Base-by-base conservation (phyloP, 1,140 invertebrate species). In the Amphibalanus amphitrite region DNA sequence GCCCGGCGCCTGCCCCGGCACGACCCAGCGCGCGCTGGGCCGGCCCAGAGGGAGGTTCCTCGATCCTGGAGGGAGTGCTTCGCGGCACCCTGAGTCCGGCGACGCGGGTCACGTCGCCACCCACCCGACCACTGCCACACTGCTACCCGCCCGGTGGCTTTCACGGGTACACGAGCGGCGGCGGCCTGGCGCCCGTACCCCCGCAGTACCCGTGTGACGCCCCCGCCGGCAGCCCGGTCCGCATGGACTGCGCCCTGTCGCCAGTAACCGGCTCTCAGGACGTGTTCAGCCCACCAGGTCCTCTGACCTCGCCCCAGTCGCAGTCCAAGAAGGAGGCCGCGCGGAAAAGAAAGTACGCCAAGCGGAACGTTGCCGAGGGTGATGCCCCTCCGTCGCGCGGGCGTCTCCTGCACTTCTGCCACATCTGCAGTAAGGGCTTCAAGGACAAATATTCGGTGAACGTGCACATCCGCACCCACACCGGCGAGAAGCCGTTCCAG, bases 371-470 rank as follows among this genome's bases (percentile, higher is more conserved):
- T 1, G 26, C 20, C 3, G 65, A 67, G 20, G 72, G 72, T 0
- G 75, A 76, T 8, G 73, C 73, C 38, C 72, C 75, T 4, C 64
- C 75, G 17, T 29, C 72, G 28, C 74, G 75, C 67, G 75, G 75
- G 13, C 83, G 92, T 38, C 92, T 90, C 0, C 81, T 93, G 10
- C 91, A 93, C 79, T 92, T 93, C 77, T 94, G 92, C 79, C 90
- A 87, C 76, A 92, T 95, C 73, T 95, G 92, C 80, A 90, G 88
- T 73, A 95, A 95, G 79, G 91, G 91, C 0, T 95, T 95, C 80
- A 93, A 95, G 81, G 91, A 93, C 78, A 93, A 93, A 78, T 93
- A 95, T 81, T 93, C 90, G 71, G 91, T 95, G 26, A 94, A 93
- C 76, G 91, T 95, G 29, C 92, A 94, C 80, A 91, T 93, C 72